These are phyloP conservation scores for Macrosiphum euphorbiae DNA, from an alignment of 2,888 invertebrate genomes.

Conservation along the genomic window DNA sequence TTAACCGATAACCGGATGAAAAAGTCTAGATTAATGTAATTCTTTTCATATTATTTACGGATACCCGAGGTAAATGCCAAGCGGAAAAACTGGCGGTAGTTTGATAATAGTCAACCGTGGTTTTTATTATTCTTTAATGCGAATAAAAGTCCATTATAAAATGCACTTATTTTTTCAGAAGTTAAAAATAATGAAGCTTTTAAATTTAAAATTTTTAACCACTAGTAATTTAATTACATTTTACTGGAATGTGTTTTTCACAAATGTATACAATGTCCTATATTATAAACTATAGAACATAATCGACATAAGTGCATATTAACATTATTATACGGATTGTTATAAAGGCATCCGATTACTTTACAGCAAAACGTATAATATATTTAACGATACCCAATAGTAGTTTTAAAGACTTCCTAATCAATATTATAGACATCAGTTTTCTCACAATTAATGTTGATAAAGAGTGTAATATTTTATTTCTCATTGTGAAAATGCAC, in stretches of 20 bases:
- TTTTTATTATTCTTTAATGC: neutral
- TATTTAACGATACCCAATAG: neutral
- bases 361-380: neutral
- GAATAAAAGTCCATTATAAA: neutral
- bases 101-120: neutral
- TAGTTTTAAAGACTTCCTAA: neutral
- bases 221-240: neutral
- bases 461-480: neutral
- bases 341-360: neutral
- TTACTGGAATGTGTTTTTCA: neutral
- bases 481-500: neutral
- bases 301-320: neutral
- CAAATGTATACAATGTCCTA: neutral
- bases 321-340: neutral
- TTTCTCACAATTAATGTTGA: neutral
- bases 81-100: constrained; percentile 14
- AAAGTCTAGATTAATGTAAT: constrained; percentile 52
- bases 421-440: neutral
- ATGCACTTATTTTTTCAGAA: neutral
- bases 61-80: constrained; percentile 33
- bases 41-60: constrained; percentile 53
- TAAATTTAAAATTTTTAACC: neutral
- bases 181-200: constrained; percentile 5
- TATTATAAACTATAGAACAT: neutral
- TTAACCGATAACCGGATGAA: constrained; percentile 27